These are phyloP conservation scores for Phymanthus crucifer DNA, from an alignment of 92 coral and sea anemone genomes.

Conservation along the genomic window DNA sequence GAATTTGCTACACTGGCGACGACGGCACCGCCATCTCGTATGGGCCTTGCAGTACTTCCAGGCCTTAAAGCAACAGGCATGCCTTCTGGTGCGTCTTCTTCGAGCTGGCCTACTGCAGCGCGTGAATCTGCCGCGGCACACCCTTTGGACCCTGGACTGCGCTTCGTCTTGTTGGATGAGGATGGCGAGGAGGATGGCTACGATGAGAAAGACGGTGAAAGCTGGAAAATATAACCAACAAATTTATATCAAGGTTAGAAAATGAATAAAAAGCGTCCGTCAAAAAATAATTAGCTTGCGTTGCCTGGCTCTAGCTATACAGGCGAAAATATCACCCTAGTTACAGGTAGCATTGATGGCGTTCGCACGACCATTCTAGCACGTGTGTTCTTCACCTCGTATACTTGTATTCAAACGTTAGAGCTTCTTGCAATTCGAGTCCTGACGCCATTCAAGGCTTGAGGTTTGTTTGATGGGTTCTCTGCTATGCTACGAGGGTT, in stretches of 20 bases:
- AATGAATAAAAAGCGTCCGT: background rate
- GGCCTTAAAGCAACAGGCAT: constrained; percentile 11
- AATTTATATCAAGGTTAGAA: background rate
- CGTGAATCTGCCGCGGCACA: background rate
- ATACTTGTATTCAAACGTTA: too few species aligned
- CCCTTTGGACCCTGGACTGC: background rate
- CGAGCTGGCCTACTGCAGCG: background rate
- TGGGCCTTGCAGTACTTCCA: constrained; percentile 17
- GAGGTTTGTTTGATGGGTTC: too few species aligned
- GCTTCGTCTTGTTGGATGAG: background rate
- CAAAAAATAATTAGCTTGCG: too few species aligned
- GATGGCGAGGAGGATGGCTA: background rate
- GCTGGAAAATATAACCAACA: background rate
- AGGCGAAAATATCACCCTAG: too few species aligned
- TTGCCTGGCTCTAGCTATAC: too few species aligned
- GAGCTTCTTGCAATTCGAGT: too few species aligned
- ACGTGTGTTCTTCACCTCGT: too few species aligned
- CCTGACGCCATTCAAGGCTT: too few species aligned
- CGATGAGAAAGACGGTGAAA: background rate
- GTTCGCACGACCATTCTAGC: too few species aligned
- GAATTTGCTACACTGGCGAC: constrained; percentile 2
- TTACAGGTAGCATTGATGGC: too few species aligned
- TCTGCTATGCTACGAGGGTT: too few species aligned
- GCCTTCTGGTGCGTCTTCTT: background rate
- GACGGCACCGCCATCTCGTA: constrained; percentile 10